Evolutionary conservation across 2,888 invertebrate genomes (phyloP).

Genomic region (Lissocephala sabroskyi): DNA sequence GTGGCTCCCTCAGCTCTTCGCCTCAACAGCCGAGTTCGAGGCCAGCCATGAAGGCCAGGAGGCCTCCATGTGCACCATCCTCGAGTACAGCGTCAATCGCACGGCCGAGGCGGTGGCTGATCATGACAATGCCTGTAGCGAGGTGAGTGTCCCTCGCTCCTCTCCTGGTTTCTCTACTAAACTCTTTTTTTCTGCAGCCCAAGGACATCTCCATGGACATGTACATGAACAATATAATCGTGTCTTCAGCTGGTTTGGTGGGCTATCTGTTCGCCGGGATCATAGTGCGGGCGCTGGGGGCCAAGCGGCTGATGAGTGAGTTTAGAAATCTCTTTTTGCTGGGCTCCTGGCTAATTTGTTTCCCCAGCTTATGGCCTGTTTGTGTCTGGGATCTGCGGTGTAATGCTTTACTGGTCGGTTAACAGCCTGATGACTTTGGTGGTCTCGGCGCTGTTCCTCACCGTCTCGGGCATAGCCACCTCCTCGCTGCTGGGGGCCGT

Average conservation of each 20-base stretch:
- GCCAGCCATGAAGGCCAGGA: conserved; percentile 38
- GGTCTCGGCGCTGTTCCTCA: conserved; percentile 75
- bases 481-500: conserved; percentile 66
- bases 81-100: conserved; percentile 68
- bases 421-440: conserved; percentile 74
- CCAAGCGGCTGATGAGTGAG: conserved; percentile 75
- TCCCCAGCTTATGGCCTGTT: conserved; percentile 70
- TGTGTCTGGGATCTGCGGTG: conserved; percentile 73
- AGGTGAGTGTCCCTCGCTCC: conserved; percentile 53
- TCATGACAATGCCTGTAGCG: conserved; percentile 52
- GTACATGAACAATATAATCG: conserved; percentile 81
- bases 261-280: conserved; percentile 77
- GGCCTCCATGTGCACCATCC: conserved; percentile 66
- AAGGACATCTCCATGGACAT: conserved; percentile 75
- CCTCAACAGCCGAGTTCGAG: conserved; percentile 77
- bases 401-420: conserved; percentile 76
- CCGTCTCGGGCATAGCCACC: conserved; percentile 61
- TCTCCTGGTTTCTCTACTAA: conserved; percentile 14
- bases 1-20: conserved; percentile 90
- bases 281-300: conserved; percentile 74
- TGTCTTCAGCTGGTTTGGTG: conserved; percentile 77
- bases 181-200: conserved; percentile 46
- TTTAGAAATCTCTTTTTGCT: not conserved
- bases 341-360: not conserved
- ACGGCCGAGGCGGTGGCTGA: conserved; percentile 47